Base-by-base conservation (phyloP, 2,797 vertebrate genomes). In the Arctocebus calabarensis region DNA sequence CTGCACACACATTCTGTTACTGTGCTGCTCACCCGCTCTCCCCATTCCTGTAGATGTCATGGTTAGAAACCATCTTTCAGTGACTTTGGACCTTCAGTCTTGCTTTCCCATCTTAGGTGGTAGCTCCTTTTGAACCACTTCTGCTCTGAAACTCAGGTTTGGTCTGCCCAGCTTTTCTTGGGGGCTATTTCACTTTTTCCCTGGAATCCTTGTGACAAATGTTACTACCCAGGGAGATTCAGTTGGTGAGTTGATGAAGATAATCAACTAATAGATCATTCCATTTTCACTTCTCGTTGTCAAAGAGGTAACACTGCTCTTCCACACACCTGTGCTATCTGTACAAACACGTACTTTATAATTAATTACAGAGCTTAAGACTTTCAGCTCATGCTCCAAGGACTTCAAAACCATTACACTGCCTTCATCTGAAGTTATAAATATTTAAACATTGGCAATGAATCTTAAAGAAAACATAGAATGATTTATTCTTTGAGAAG, bases 401-500 rank as follows among this genome's bases (percentile, higher is more conserved):
- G 61, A 83, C 74, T 93, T 96, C 62, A 95, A 95, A 95, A 85
- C 61, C 27, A 88, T 22, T 73, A 87, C 88, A 86, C 64, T 88
- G 85, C 79, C 85, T 96, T 97, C 95, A 70, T 66, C 32, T 91
- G 52, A 95, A 91, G 73, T 94, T 95, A 92, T 95, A 97, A 96
- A 97, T 96, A 96, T 97, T 97, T 97, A 96, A 96, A 90, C 55
- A 48, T 88, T 97, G 97, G 81, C 91, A 95, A 40, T 86, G 88
- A 96, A 83, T 90, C 91, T 91, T 94, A 95, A 97, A 84, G 93
- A 95, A 97, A 97, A 94, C 87, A 94, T 45, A 94, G 55, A 83
- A 48, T 95, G 92, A 97, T 94, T 95, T 96, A 96, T 97, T 93
- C 82, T 89, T 84, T 95, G 82, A 90, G 88, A 96, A 94, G 88